A percentile compares a stretch with the other conserved stretches of the same genome.
Evolutionary conservation across 1,140 invertebrate species (phyloP).

Genomic region (Drosophila melanica): DNA sequence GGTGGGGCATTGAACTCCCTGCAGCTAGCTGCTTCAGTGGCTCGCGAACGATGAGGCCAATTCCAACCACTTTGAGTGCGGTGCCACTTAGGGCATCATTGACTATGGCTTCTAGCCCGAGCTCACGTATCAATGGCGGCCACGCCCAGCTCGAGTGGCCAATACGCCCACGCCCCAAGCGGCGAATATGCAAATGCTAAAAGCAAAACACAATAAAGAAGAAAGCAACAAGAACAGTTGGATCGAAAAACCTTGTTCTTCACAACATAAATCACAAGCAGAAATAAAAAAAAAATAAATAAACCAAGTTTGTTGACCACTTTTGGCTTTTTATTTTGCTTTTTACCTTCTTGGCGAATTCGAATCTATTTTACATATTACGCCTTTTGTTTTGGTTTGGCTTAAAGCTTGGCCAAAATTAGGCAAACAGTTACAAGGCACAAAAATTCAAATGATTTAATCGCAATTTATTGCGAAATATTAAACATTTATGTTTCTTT

Average conservation of each 20-base stretch:
- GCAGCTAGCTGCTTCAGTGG: neutral
- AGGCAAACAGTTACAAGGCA: conserved; percentile 33
- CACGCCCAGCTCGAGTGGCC: conserved; percentile 43
- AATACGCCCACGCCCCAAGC: conserved; percentile 33
- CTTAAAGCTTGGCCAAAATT: conserved; percentile 22
- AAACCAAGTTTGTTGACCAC: conserved; percentile 45
- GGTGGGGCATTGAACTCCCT: conserved; percentile 46
- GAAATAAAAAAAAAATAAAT: conserved; percentile 29
- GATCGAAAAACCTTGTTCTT: conserved; percentile 29
- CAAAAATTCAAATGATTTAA: conserved; percentile 35
- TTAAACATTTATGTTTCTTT: conserved; percentile 4
- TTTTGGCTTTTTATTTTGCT: conserved; percentile 19
- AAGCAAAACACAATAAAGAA: conserved; percentile 14
- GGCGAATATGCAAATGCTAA: conserved; percentile 40
- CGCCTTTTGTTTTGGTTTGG: conserved; percentile 18
- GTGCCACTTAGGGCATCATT: conserved; percentile 39
- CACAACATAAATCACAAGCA: conserved; percentile 46
- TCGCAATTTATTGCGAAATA: conserved; percentile 31
- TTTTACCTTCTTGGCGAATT: neutral
- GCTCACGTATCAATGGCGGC: conserved; percentile 23
- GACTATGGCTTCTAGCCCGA: conserved; percentile 34
- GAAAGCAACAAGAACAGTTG: conserved; percentile 31
- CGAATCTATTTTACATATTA: conserved; percentile 32
- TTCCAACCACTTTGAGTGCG: conserved; percentile 40
- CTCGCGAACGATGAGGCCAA: conserved; percentile 34